Evolutionary conservation across 2,888 invertebrate species (phyloP).

Genomic region (Scaptomyza reducta): DNA sequence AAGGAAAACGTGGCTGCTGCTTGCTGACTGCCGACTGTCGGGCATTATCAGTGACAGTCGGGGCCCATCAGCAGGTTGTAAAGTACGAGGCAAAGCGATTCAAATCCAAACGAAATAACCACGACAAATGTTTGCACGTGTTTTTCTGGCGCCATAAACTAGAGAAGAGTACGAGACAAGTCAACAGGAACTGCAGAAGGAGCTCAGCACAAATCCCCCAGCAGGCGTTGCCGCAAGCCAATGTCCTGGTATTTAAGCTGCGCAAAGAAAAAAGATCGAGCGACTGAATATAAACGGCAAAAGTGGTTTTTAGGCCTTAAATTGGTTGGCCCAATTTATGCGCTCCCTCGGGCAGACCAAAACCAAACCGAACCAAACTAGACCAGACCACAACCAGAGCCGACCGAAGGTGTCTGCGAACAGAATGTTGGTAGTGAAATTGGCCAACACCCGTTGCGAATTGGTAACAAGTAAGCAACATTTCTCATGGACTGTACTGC

Average conservation of each 20-base stretch:
- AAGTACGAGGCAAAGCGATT: conserved; percentile 67
- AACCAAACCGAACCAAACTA: conserved; percentile 14
- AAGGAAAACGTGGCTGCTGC: conserved; percentile 52
- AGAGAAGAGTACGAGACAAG: conserved; percentile 22
- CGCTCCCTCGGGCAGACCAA: conserved; percentile 50
- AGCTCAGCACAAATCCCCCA: conserved; percentile 35
- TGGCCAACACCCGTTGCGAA: conserved; percentile 27
- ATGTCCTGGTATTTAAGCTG: conserved; percentile 64
- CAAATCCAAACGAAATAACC: conserved; percentile 78
- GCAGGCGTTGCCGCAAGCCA: conserved; percentile 42
- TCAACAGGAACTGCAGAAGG: conserved; percentile 4
- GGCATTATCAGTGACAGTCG: conserved; percentile 63
- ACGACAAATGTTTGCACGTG: conserved; percentile 78
- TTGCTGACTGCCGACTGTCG: conserved; percentile 46
- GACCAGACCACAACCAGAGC: not conserved
- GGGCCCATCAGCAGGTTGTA: conserved; percentile 69
- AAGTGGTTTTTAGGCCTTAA: conserved; percentile 79
- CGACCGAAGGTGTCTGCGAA: conserved; percentile 10
- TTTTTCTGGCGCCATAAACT: conserved; percentile 72
- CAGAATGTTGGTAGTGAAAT: conserved; percentile 43
- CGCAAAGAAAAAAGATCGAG: conserved; percentile 51
- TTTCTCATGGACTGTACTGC: conserved; percentile 57
- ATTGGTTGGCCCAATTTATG: conserved; percentile 80
- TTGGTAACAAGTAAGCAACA: conserved; percentile 65
- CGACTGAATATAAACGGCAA: conserved; percentile 73